Evolutionary conservation across 1,140 invertebrate genomes (phyloP), one percentile per base, ranked within the genome.

Genomic region (Chrysoperla carnea): DNA sequence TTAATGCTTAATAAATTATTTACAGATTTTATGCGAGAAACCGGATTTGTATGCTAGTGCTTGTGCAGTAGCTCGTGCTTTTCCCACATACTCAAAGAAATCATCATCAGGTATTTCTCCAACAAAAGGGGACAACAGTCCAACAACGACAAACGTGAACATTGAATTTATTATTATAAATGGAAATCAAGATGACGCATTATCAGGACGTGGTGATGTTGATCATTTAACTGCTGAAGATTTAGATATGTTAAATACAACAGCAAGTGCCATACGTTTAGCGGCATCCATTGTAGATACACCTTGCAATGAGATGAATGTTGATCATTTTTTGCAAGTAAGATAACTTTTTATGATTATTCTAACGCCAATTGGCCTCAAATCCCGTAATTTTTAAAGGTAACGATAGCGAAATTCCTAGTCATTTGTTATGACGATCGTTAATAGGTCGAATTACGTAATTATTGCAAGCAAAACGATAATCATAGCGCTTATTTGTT

Each of bases 231-330:
- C 63, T 11, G 53, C 60, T 1, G 68, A 71, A 13, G 82, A 85
- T 45, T 46, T 83, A 6, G 49, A 63, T 37, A 75, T 73, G 45
- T 55, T 87, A 11, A 66, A 74, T 37, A 62, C 70, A 42, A 67
- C 74, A 0, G 70, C 74, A 0, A 60, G 72, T 41, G 74, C 70
- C 6, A 71, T 87, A 6, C 62, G 83, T 29, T 62, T 83, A n/a
- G 69, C 83, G 1, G 84, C 85, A 6, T 68, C 70, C 46, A 84
- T 91, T 53, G 81, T 86, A 0, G 87, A 91, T 59, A 80, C 73
- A 12, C 86, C 86, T 1, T 83, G 82, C 55, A 83, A 78, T 58
- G 73, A 86, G 46, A 88, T 90, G 84, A 76, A 84, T 51, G 84
- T 86, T 1, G 73, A 81, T 55, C 62, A 71, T 39, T 89, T 90